Evolutionary conservation across 2,797 vertebrate genomes (phyloP), one percentile per base, ranked within the genome.

Genomic region (Muscicapa comitata): DNA sequence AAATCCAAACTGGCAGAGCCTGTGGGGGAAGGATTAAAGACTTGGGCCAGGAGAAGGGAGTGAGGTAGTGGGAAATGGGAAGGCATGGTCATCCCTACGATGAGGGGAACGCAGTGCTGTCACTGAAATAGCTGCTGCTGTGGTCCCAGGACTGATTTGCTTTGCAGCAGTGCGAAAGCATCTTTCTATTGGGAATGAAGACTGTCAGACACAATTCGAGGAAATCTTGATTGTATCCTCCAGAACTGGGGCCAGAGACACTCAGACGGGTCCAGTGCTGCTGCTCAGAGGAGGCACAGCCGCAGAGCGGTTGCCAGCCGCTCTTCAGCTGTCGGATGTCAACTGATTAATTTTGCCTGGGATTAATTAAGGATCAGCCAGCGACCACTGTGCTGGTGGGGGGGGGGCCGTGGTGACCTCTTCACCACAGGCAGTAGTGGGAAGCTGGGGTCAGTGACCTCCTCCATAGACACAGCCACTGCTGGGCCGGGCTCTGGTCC

Each of bases 341-440:
- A 83, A 93, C 75, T 90, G 91, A 96, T 96, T 95, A 88, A 95
- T 94, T 95, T 93, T 77, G 93, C 57, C 94, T 97, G 95, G 94
- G 63, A 92, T 93, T 90, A 94, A 95, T 95, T 96, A 97, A 74
- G 68, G 61, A 87, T 80, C 92, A 94, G 90, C 76, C 77, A 88
- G 73, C 0, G 0, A 85, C 65, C 0, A 28, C 74, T 90, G 86
- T 53, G 93, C 55, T 0, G 37, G 43, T 0, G 51, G 0, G 28
- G 0, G 61, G 48, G 47, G 25, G 28, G 28, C 3, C 0, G 0
- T 1, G 12, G n/a, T 95, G 94, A 95, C 87, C 93, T 91, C 84
- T 68, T 75, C 1, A 57, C 4, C 5, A 58, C 33, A 67, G 73
- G 86, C 91, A 61, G 81, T 2, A 3, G 43, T 82, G 93, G 92